Evolutionary conservation across 1,140 invertebrate genomes (phyloP), one percentile per base, ranked within the genome.

Genomic region (Drosophila gunungcola): DNA sequence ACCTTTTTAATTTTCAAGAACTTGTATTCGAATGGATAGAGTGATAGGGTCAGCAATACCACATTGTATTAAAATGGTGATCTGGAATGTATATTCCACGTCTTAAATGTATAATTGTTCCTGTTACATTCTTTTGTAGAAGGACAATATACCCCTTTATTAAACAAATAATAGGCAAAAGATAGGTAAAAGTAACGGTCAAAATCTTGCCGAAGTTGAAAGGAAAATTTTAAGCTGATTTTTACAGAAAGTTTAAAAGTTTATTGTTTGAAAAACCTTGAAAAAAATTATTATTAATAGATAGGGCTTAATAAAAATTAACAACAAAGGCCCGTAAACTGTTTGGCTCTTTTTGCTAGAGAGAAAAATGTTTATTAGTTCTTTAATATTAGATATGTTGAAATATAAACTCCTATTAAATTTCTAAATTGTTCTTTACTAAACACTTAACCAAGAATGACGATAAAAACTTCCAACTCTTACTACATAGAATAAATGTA

Each of bases 171-270:
- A n/a, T 21, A n/a, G 45, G 43, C 16, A 25, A 45, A 3, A 27
- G 83, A 89, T 79, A 69, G 52, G 69, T 63, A 62, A 49, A 82
- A 85, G 68, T 69, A 62, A 63, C 56, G 56, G 63, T 55, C 65
- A 49, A 77, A 81, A 75, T 51, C 55, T 63, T 46, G 54, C 25
- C 16, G 51, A 79, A 73, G 61, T 45, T 62, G 45, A 76, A 75
- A 67, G 60, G 73, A 43, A 61, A 75, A 64, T 56, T 46, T 41
- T 61, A 52, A 52, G 60, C 45, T 38, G 53, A 34, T 61, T 43
- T 61, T 73, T 62, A 42, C 45, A 55, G 52, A 72, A 62, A 64
- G 53, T 75, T 65, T 52, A 69, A 69, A 41, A 70, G 64, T 34
- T 34, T 34, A 69, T 69, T 69, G 63, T 27, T 49, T 32, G 13